phyloP scores from a whole-genome alignment of 2,888 invertebrate genomes.

The Mechanitis mazaeus region DNA sequence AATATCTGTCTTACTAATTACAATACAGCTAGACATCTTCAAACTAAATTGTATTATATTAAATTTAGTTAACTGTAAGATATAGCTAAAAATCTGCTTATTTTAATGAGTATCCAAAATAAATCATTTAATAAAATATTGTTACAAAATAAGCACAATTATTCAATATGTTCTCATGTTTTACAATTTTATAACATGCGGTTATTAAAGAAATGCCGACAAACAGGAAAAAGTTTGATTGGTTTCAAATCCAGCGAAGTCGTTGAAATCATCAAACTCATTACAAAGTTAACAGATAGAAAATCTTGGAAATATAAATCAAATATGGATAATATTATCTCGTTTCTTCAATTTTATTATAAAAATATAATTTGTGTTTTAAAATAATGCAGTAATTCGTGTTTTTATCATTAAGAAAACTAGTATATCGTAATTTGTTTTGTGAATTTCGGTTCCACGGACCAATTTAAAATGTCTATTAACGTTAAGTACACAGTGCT shows the following conservation, averaged over 20 bases:
- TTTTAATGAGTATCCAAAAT: too few species aligned
- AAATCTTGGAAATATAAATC: slow-evolving; percentile 62
- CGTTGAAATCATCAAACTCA: slow-evolving; percentile 60
- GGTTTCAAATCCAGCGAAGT: slow-evolving; percentile 65
- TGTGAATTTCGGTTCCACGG: neutral
- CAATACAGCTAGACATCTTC: neutral
- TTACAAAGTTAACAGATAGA: slow-evolving; percentile 67
- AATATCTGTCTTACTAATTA: slow-evolving; percentile 1
- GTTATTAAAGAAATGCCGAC: slow-evolving; percentile 35
- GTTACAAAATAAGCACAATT: neutral
- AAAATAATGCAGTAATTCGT: too few species aligned
- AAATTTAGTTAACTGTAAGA: too few species aligned
- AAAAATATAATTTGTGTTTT: too few species aligned
- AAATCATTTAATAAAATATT: too few species aligned
- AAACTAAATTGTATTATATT: neutral
- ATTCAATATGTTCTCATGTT: slow-evolving; percentile 11
- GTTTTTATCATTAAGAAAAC: neutral
- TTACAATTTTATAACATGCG: slow-evolving; percentile 22
- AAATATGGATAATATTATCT: slow-evolving; percentile 44
- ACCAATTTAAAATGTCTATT: slow-evolving; percentile 5
- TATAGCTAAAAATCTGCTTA: too few species aligned
- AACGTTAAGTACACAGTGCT: slow-evolving; percentile 30
- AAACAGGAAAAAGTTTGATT: slow-evolving; percentile 69
- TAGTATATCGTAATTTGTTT: slow-evolving; percentile 5
- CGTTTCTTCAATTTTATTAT: slow-evolving; percentile 12